phyloP scores from a whole-genome alignment of 2,797 vertebrate genomes.

The Hephaestus fuliginosus region DNA sequence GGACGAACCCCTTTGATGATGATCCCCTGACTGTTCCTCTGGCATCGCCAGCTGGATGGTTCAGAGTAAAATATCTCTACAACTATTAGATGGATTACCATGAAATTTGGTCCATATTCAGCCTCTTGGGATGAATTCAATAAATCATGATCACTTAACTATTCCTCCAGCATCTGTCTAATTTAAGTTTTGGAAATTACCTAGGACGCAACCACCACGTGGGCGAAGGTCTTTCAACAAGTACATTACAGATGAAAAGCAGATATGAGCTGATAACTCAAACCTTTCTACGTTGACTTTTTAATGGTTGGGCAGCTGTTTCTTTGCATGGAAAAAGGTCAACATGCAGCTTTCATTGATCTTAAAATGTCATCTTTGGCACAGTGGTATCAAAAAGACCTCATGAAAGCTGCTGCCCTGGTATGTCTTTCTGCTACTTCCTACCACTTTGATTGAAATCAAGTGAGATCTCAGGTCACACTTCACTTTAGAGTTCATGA shows the following conservation, averaged over 20 bases:
- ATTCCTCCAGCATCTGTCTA: background rate
- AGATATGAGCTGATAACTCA: background rate
- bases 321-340: background rate
- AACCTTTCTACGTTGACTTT: background rate
- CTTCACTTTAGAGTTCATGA: background rate
- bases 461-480: background rate
- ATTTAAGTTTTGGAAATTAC: slow-evolving; percentile 1
- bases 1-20: no score
- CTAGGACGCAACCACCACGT: background rate
- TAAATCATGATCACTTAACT: no score
- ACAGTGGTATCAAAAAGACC: background rate
- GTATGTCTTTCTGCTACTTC: background rate
- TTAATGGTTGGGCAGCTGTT: background rate
- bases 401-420: no score
- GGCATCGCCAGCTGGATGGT: no score
- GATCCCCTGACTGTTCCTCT: no score
- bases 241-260: background rate
- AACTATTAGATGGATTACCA: no score
- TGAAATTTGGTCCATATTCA: no score
- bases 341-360: background rate
- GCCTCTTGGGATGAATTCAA: no score
- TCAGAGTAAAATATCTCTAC: no score
- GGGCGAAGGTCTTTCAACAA: background rate
- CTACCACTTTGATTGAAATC: background rate
- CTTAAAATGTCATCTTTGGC: background rate